Evolutionary conservation across 2,113 vertebrate genomes (phyloP).

Genomic region (Mirounga angustirostris): DNA sequence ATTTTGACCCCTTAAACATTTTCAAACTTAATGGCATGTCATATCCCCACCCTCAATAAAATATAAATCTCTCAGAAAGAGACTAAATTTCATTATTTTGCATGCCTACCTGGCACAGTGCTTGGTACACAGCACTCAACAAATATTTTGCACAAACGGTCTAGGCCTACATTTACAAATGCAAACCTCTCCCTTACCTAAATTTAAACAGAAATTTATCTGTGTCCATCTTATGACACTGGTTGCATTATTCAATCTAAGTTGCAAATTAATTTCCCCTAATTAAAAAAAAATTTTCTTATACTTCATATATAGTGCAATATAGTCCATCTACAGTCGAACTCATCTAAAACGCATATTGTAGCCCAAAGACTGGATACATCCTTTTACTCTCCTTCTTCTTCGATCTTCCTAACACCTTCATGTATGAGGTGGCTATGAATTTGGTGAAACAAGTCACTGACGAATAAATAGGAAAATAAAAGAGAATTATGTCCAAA

Average conservation of each 20-base stretch:
- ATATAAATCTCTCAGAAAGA: background rate
- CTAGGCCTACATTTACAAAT: constrained; percentile 5
- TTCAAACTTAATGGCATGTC: constrained; percentile 9
- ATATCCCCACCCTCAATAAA: background rate
- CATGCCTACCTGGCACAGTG: background rate
- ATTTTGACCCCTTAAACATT: constrained; percentile 30
- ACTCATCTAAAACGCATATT: background rate
- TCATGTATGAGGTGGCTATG: background rate
- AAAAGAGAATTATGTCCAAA: background rate
- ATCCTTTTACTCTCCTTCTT: background rate
- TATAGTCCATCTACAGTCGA: background rate
- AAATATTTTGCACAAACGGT: background rate
- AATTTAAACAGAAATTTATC: background rate
- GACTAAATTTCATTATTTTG: background rate
- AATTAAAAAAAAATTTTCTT: background rate
- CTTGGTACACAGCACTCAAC: background rate
- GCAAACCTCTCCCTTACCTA: background rate
- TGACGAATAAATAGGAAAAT: constrained; percentile 2
- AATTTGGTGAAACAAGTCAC: background rate
- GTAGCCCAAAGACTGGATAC: background rate
- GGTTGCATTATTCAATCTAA: background rate
- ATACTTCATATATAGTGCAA: background rate
- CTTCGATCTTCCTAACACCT: background rate
- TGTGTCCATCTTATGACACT: background rate
- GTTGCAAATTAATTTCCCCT: background rate